Evolutionary conservation across 30 jellyfish, hydroid and myxozoan genomes (phyloP).

Genomic region (Rhopilema esculentum): DNA sequence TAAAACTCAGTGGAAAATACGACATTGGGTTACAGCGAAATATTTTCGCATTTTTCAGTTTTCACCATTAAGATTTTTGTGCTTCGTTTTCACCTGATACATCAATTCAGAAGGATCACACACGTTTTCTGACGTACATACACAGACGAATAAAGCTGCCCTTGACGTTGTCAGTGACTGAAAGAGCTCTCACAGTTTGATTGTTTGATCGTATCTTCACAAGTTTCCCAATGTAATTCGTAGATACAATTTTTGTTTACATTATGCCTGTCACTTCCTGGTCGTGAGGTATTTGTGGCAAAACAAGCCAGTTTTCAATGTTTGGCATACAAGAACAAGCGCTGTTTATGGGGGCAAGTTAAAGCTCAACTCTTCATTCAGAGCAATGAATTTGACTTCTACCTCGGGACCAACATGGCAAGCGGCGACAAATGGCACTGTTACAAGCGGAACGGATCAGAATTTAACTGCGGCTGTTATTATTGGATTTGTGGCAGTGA

Average conservation of each 20-base stretch:
- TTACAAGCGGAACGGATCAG: neutral
- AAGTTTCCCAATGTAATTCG: neutral
- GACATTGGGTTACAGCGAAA: no score
- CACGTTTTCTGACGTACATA: no score
- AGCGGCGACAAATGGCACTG: neutral
- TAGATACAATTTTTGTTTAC: neutral
- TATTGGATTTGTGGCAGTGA: conserved; percentile 13
- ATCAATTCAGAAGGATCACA: no score
- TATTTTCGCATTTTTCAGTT: no score
- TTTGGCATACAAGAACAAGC: neutral
- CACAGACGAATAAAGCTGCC: no score
- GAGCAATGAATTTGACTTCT: neutral
- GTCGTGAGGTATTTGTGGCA: neutral
- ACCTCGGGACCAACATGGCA: neutral
- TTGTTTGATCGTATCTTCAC: neutral
- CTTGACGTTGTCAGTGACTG: no score
- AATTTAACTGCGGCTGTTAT: conserved; percentile 33
- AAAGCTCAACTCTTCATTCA: neutral
- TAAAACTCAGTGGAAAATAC: no score
- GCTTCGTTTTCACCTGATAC: neutral
- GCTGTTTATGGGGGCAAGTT: neutral
- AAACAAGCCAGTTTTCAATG: neutral
- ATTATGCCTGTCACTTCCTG: neutral
- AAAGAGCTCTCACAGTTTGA: neutral
- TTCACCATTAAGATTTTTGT: neutral